phyloP scores from a whole-genome alignment of 2,113 vertebrate species.

The chimpanzee (Pan troglodytes) region NHGRI_mPanTro3-v2.1_pri NC_072402.2:147739501-147740000 shows the following conservation, averaged over 20 bases:
- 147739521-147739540: conserved; percentile 2
- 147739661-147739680: neutral
- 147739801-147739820: neutral
- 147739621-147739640: conserved; percentile 23
- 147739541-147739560: neutral
- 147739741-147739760: neutral
- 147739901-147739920: too few relatives aligned
- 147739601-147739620: neutral
- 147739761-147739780: neutral
- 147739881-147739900: neutral
- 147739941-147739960: too few relatives aligned
- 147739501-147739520: neutral
- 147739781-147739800: neutral
- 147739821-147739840: neutral
- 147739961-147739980: neutral
- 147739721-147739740: neutral
- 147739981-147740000: neutral
- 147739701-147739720: neutral
- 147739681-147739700: neutral
- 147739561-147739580: neutral
- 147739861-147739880: neutral
- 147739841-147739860: neutral
- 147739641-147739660: neutral
- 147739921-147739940: too few relatives aligned
- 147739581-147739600: neutral